A percentile compares a stretch with the other conserved stretches of the same genome.
Conservation (phyloP, 2,888 invertebrate species). For the Matsumyia berberina region DNA sequence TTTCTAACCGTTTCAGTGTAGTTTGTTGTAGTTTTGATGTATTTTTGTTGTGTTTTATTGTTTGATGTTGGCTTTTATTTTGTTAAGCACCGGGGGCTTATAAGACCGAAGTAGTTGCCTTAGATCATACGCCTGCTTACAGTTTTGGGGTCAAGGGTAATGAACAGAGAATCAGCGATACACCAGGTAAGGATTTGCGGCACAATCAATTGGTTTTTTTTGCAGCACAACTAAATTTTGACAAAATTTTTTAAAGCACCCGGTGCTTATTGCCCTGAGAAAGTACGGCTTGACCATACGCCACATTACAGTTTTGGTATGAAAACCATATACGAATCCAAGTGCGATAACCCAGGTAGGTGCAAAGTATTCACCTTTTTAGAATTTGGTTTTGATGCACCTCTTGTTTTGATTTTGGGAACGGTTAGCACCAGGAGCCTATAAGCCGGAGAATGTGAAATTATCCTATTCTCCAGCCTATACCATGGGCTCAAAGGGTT, state of each 20-base stretch:
- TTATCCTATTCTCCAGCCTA: constrained; percentile 87
- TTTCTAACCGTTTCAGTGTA: constrained; percentile 8
- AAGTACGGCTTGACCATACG: constrained; percentile 85
- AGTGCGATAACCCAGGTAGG: constrained; percentile 67
- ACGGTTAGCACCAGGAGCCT: constrained; percentile 86
- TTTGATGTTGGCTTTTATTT: constrained; percentile 59
- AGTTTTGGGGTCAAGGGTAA: constrained; percentile 89
- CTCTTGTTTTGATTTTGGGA: constrained; percentile 31
- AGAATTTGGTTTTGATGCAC: constrained; percentile 40
- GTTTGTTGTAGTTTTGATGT: constrained; percentile 52
- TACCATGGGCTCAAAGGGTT: constrained; percentile 90
- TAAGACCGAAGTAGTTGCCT: constrained; percentile 85
- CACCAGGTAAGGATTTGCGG: constrained; percentile 60
- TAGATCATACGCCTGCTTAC: constrained; percentile 86
- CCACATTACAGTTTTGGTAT: constrained; percentile 88
- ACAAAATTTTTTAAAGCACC: constrained; percentile 83
- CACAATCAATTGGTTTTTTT: constrained; percentile 37
- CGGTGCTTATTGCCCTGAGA: constrained; percentile 88
- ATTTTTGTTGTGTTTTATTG: constrained; percentile 42
- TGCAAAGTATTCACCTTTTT: constrained; percentile 81
- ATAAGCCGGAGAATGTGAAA: constrained; percentile 85
- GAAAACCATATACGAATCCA: constrained; percentile 84
- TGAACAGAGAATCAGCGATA: constrained; percentile 85
- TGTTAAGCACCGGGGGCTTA: constrained; percentile 85
- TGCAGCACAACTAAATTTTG: constrained; percentile 21